Evolutionary conservation across 2,797 vertebrate genomes (phyloP).

Genomic region (Ambastaia sidthimunki): DNA sequence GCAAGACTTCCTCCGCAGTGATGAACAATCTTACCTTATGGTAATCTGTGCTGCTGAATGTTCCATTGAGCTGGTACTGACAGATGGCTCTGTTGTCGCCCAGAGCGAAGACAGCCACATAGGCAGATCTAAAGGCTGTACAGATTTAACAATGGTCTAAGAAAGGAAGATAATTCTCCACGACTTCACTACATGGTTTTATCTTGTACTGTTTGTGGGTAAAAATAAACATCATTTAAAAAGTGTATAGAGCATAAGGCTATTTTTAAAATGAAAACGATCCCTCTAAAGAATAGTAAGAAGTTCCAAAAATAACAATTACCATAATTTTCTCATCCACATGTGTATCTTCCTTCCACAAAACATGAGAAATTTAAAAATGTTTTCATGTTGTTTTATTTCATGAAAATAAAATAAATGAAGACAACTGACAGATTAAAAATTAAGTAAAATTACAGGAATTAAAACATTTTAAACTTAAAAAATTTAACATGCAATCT

Average conservation of each 20-base stretch:
- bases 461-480: too few relatives aligned
- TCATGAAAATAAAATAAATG: too few relatives aligned
- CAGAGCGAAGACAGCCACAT: slow-evolving; percentile 51
- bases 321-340: too few relatives aligned
- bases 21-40: slow-evolving; percentile 54
- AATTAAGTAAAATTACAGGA: too few relatives aligned
- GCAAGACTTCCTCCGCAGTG: slow-evolving; percentile 50
- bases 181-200: slow-evolving; percentile 22
- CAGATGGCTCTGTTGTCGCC: slow-evolving; percentile 59
- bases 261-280: neutral
- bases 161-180: slow-evolving; percentile 41
- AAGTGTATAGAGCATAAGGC: neutral
- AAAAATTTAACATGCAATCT: neutral
- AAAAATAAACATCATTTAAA: neutral
- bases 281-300: neutral
- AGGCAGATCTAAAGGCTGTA: slow-evolving; percentile 39
- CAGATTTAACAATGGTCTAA: slow-evolving; percentile 22
- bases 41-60: slow-evolving; percentile 59
- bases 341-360: too few relatives aligned
- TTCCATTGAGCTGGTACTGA: slow-evolving; percentile 59
- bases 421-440: neutral
- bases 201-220: neutral
- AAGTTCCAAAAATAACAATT: too few relatives aligned
- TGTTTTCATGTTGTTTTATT: too few relatives aligned
- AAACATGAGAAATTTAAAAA: too few relatives aligned